Conservation (phyloP, 2,113 vertebrate species). For the Anseranas semipalmata region DNA sequence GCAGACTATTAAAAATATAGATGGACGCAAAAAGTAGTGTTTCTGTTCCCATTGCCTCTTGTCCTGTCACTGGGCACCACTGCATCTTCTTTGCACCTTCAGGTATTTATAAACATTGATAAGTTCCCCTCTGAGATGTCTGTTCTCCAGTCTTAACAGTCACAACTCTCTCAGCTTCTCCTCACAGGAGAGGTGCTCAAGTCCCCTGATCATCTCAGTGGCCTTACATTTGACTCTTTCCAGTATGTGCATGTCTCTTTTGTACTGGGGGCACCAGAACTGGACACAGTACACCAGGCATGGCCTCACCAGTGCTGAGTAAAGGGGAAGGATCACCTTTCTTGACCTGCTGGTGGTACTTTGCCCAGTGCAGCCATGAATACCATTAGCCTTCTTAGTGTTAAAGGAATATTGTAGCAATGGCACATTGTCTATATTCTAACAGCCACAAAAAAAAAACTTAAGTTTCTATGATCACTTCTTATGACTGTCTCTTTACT, state of each 20-base stretch:
- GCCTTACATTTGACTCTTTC: no score
- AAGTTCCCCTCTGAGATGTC: not conserved
- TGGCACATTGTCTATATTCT: not conserved
- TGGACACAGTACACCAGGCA: no score
- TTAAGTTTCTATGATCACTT: not conserved
- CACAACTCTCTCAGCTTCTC: not conserved
- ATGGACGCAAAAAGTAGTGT: not conserved
- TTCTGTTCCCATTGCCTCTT: no score
- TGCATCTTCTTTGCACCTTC: not conserved
- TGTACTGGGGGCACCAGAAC: no score
- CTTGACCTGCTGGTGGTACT: no score
- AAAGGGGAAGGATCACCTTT: no score
- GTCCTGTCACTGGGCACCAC: not conserved
- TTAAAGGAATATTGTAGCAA: not conserved
- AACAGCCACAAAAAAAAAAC: not conserved
- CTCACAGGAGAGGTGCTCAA: not conserved
- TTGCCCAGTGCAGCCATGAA: no score
- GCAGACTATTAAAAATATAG: not conserved
- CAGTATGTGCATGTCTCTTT: no score
- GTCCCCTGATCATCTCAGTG: not conserved
- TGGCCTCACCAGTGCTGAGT: no score
- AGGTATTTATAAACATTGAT: no score
- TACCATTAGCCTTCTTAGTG: no score
- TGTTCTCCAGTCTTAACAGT: not conserved
- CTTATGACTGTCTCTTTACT: not conserved